Conservation (phyloP, 1,140 invertebrate species). For the Artemia franciscana region DNA sequence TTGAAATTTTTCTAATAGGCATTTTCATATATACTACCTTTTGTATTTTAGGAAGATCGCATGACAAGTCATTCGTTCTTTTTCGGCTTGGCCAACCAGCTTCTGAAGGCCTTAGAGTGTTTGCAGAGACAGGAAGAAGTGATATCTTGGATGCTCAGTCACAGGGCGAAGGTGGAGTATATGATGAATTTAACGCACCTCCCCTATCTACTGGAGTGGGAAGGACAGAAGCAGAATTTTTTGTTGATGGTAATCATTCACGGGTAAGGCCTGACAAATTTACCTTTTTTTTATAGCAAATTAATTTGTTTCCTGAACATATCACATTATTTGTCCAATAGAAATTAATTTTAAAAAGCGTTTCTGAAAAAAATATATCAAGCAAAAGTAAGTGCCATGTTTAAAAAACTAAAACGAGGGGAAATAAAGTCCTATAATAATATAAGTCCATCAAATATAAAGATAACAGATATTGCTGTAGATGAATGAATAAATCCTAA, state of each 20-base stretch:
- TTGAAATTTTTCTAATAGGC: too few species aligned
- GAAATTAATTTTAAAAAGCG: neutral
- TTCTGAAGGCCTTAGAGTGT: slow-evolving; percentile 44
- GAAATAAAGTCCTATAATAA: too few species aligned
- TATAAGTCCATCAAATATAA: too few species aligned
- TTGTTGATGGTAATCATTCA: slow-evolving; percentile 73
- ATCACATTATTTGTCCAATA: neutral
- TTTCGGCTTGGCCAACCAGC: slow-evolving; percentile 47
- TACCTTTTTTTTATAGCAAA: neutral
- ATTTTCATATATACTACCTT: too few species aligned
- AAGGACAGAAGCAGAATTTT: slow-evolving; percentile 50
- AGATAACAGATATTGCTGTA: too few species aligned
- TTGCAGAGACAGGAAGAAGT: slow-evolving; percentile 52
- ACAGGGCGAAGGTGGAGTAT: slow-evolving; percentile 17
- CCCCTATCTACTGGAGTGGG: slow-evolving; percentile 48
- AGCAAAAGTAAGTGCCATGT: neutral
- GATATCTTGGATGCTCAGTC: slow-evolving; percentile 37
- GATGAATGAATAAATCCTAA: too few species aligned
- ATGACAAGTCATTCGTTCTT: slow-evolving; percentile 49
- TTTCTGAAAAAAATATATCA: slow-evolving; percentile 4
- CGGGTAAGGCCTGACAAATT: slow-evolving; percentile 25
- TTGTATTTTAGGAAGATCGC: slow-evolving; percentile 60
- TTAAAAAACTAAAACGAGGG: neutral
- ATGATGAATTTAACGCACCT: slow-evolving; percentile 59
- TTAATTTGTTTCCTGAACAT: neutral